phyloP scores from a whole-genome alignment of 2,888 invertebrate genomes.

The Pristionchus arcanus region DNA sequence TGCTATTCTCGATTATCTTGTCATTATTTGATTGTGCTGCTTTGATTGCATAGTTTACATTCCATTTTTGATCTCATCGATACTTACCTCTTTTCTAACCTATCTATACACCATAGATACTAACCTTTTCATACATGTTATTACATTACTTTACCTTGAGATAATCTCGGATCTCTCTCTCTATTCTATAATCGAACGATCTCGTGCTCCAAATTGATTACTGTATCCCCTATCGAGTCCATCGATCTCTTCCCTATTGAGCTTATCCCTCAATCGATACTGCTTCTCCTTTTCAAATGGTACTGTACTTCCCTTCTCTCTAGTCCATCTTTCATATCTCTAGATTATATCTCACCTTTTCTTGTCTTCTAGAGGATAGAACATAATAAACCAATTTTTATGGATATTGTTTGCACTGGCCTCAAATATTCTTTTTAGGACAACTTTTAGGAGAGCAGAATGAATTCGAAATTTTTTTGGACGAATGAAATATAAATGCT shows the following conservation, averaged over 20 bases:
- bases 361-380: constrained; percentile 43
- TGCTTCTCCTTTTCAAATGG: constrained; percentile 41
- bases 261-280: constrained; percentile 48
- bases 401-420: too few relatives aligned
- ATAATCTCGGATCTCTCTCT: constrained; percentile 31
- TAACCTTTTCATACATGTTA: neutral
- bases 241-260: constrained; percentile 45
- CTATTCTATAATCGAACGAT: neutral
- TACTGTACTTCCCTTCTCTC: constrained; percentile 25
- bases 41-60: constrained; percentile 42
- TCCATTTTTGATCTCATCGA: constrained; percentile 27
- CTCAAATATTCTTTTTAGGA: too few relatives aligned
- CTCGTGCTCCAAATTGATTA: constrained; percentile 42
- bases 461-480: neutral
- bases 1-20: constrained; percentile 28
- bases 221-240: constrained; percentile 39
- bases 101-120: constrained; percentile 28
- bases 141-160: constrained; percentile 40
- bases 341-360: constrained; percentile 43
- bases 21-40: constrained; percentile 34
- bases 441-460: neutral
- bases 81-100: neutral
- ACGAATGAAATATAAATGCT: too few relatives aligned
- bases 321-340: constrained; percentile 45
- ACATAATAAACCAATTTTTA: constrained; percentile 3